phyloP scores from a whole-genome alignment of 64 coral and sea anemone species.

The Cladopsammia gracilis region DNA sequence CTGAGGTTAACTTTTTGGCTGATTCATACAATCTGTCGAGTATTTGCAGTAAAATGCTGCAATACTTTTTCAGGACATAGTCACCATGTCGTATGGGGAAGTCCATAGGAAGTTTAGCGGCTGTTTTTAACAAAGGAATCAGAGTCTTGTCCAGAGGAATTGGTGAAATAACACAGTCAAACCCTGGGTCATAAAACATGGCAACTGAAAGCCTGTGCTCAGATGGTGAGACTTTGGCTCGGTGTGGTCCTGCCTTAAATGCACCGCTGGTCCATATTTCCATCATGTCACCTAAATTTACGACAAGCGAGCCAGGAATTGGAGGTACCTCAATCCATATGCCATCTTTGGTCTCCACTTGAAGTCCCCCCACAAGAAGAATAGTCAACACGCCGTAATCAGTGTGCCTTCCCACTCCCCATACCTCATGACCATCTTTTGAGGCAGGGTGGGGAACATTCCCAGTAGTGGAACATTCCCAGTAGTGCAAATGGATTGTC shows the following conservation, averaged over 20 bases:
- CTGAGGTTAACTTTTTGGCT: not conserved
- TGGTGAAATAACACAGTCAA: slow-evolving; percentile 58
- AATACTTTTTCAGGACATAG: slow-evolving; percentile 74
- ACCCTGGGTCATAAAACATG: slow-evolving; percentile 78
- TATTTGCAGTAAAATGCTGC: slow-evolving; percentile 15
- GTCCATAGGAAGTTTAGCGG: not conserved
- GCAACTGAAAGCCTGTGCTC: slow-evolving; percentile 67
- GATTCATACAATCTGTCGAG: not conserved
- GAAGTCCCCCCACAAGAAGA: slow-evolving; percentile 68
- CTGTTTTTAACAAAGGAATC: slow-evolving; percentile 10
- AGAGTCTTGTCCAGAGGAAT: slow-evolving; percentile 70
- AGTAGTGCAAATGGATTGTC: slow-evolving; percentile 55
- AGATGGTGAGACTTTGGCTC: slow-evolving; percentile 60
- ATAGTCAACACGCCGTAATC: slow-evolving; percentile 74
- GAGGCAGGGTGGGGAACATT: slow-evolving; percentile 25
- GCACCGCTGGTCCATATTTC: slow-evolving; percentile 85
- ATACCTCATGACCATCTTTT: slow-evolving; percentile 7
- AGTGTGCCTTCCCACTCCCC: slow-evolving; percentile 70
- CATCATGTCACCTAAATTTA: slow-evolving; percentile 85
- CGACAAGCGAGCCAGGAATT: slow-evolving; percentile 66
- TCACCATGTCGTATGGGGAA: slow-evolving; percentile 68
- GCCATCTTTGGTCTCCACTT: slow-evolving; percentile 55
- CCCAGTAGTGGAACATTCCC: slow-evolving; percentile 79
- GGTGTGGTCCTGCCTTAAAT: slow-evolving; percentile 63
- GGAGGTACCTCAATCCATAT: slow-evolving; percentile 63